phyloP scores from a whole-genome alignment of 1,140 invertebrate genomes.

The Drosophila pruinosa region DNA sequence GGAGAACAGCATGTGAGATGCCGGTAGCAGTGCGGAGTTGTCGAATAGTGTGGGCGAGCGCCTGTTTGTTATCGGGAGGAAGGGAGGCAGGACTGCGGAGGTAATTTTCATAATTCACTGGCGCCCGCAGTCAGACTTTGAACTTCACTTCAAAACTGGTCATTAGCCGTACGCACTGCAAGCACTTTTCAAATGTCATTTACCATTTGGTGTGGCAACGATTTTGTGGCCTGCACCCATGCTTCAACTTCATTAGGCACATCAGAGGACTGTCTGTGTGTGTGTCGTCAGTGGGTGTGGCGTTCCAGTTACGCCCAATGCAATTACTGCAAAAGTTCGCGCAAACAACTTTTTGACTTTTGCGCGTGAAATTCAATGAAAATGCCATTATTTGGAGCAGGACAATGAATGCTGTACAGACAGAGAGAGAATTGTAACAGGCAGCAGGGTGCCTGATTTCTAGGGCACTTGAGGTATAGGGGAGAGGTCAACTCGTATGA shows the following conservation, averaged over 20 bases:
- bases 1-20: background rate
- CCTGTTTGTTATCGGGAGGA: too few species aligned
- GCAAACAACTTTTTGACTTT: slow-evolving; percentile 80
- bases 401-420: slow-evolving; percentile 36
- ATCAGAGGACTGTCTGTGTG: background rate
- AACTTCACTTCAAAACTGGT: slow-evolving; percentile 66
- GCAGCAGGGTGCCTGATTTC: background rate
- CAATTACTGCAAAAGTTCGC: slow-evolving; percentile 75
- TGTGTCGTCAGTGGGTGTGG: slow-evolving; percentile 14
- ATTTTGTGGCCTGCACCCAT: slow-evolving; percentile 50
- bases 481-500: background rate
- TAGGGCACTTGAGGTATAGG: background rate
- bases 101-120: slow-evolving; percentile 77
- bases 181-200: slow-evolving; percentile 80
- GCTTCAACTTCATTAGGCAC: slow-evolving; percentile 63
- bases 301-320: slow-evolving; percentile 36
- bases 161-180: slow-evolving; percentile 75
- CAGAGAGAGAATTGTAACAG: background rate
- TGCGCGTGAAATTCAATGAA: slow-evolving; percentile 78
- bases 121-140: slow-evolving; percentile 72
- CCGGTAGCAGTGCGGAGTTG: background rate
- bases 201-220: slow-evolving; percentile 54
- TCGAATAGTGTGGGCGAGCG: background rate
- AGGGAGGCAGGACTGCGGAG: too few species aligned
- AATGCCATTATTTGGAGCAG: slow-evolving; percentile 75